phyloP scores from a whole-genome alignment of 2,888 invertebrate genomes.

The Tipula unca region DNA sequence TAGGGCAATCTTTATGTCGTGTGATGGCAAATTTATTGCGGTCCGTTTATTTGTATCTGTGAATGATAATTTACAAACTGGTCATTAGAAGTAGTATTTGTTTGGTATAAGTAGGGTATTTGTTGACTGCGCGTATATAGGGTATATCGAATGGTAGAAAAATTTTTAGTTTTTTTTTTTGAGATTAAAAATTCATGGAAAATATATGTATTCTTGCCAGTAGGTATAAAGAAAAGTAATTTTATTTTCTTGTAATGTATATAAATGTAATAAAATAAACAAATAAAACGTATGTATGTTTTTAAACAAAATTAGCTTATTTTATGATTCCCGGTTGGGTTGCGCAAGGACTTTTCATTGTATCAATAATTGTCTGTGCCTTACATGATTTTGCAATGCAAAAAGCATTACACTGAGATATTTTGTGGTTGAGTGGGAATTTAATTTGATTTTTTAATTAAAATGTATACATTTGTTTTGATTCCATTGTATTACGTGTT shows the following conservation, averaged over 20 bases:
- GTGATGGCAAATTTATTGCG: background rate
- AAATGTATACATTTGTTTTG: too few relatives aligned
- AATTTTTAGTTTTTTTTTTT: background rate
- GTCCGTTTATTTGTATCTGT: too few relatives aligned
- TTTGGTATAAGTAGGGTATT: too few relatives aligned
- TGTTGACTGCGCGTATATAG: background rate
- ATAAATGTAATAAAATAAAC: background rate
- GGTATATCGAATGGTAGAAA: background rate
- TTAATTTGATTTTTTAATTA: too few relatives aligned
- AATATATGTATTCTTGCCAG: background rate
- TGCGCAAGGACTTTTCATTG: background rate
- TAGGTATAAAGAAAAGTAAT: background rate
- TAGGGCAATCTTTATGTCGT: background rate
- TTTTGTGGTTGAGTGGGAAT: too few relatives aligned
- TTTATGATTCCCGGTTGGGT: background rate
- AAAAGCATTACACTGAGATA: too few relatives aligned
- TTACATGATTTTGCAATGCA: background rate
- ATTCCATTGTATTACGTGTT: too few relatives aligned
- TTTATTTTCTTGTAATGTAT: background rate
- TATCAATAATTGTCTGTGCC: background rate
- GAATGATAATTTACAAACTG: too few relatives aligned
- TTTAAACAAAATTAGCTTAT: background rate
- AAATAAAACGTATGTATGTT: background rate
- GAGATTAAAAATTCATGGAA: background rate
- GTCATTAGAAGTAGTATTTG: too few relatives aligned